Base-by-base conservation (phyloP, 2,888 invertebrate species). In the Sarcophaga variegata region DNA sequence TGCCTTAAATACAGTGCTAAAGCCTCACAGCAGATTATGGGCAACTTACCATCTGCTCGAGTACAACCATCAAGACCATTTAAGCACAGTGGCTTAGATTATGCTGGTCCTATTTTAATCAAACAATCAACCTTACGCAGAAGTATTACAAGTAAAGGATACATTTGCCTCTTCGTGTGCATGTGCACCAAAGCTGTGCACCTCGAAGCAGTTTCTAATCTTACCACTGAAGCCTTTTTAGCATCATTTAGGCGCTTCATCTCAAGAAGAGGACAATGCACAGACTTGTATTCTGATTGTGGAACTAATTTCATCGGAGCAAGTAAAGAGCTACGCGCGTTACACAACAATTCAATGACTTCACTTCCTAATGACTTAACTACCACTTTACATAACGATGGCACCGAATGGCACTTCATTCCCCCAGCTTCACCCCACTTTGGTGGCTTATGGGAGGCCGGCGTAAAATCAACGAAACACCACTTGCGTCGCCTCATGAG, bases 101-200 rank as follows among this genome's bases (percentile, higher is more conserved):
- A 88, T 70, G 88, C 83, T 27, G 89, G 89, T 45, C 89, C 89
- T n/a, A 76, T 88, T 60, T 37, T 37, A 4, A 71, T 89, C 3
- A 87, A 88, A 14, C 88, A 86, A 63, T 75, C 82, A 22, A 49
- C 8, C 8, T 14, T 83, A 37, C 59, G 88, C 47, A 66, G 49
- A 37, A 37, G 37, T 37, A 60, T 22, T 11, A 69, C 45, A 2
- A 37, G 54, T 4, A 89, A 89, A 66, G 71, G 74, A 2, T 89
- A 89, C 69, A 20, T 20, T 20, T 20, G 20, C 20, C 20, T 20
- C 20, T 20, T 20, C 20, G 20, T 20, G 20, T 20, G 20, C 20
- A 20, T 20, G 20, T 20, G 20, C 20, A 20, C 20, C 20, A 20
- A 20, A 20, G 20, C 20, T 20, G 20, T 20, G 20, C 20, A 20